Evolutionary conservation across 2,888 invertebrate species (phyloP), one percentile per base, ranked within the genome.

Genomic region (Lydus trimaculatus): DNA sequence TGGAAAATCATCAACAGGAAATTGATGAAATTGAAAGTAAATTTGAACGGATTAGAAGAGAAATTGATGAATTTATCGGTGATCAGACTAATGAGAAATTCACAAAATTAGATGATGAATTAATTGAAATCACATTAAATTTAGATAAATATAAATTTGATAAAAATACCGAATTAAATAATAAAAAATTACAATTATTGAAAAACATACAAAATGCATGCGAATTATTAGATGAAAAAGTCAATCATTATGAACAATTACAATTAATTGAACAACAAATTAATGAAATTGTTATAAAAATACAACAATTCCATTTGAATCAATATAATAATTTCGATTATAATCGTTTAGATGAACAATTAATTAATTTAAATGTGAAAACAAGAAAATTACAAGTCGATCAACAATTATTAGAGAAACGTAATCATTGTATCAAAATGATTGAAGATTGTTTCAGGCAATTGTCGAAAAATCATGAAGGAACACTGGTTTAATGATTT

Each of bases 311-410:
- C 28, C 61, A 66, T 28, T 56, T 64, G n/a, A n/a, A 43, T 6
- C 48, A 58, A 17, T 56, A 71, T 4, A 69, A 65, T 2, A 68
- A 70, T 11, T 65, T 70, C 9, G 71, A 74, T 25, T 74, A 72
- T 58, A 64, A 73, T 58, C 31, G 66, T n/a, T 33, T 79, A 11
- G 79, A 79, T 65, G 78, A 79, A 58, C 58, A 71, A 52, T 64
- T 79, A 33, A 79, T 78, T 65, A 65, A 72, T 13, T 59, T 79
- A 31, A 77, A 77, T 65, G 66, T 75, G 15, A 72, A 67, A 31
- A 65, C 78, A 13, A 74, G 76, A 4, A 76, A 75, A 58, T 58
- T 77, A 23, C 31, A 65, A 3, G 70, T 73, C 8, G 74, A 72
- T 64, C 61, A 67, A 11, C 66, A 67, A n/a, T 69, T 78, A 39